These are phyloP conservation scores for Scaptomyza hsui DNA, from an alignment of 1,140 invertebrate genomes.

Conservation along the genomic window DNA sequence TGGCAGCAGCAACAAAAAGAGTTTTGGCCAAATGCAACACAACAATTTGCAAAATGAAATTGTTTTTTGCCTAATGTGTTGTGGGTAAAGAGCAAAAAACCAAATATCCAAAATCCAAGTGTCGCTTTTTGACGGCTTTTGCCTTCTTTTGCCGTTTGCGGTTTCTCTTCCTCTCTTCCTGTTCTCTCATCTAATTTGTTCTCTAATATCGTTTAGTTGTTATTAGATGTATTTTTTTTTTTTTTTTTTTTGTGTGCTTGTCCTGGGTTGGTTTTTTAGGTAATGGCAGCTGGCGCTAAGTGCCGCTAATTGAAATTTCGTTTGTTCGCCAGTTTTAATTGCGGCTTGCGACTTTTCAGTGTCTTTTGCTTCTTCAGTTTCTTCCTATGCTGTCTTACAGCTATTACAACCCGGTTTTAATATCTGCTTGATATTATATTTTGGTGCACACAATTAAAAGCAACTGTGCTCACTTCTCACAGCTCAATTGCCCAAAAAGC, in stretches of 20 bases:
- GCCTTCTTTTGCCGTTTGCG: slow-evolving; percentile 27
- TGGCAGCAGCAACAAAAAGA: slow-evolving; percentile 36
- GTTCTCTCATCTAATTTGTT: slow-evolving; percentile 59
- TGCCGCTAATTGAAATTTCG: slow-evolving; percentile 80
- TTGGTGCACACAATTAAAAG: slow-evolving; percentile 40
- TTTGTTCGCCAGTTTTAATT: slow-evolving; percentile 68
- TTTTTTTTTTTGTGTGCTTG: slow-evolving; percentile 31
- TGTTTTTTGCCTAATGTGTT: slow-evolving; percentile 39
- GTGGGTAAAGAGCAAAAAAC: slow-evolving; percentile 1
- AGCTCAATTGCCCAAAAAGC: slow-evolving; percentile 7
- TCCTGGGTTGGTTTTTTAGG: slow-evolving; percentile 27
- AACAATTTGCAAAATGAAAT: slow-evolving; percentile 56
- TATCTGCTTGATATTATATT: slow-evolving; percentile 42
- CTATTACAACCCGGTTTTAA: slow-evolving; percentile 25
- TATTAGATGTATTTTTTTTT: slow-evolving; percentile 67
- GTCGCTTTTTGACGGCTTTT: slow-evolving; percentile 26
- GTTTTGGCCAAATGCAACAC: slow-evolving; percentile 39
- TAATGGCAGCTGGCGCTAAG: slow-evolving; percentile 76
- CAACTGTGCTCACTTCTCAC: slow-evolving; percentile 45
- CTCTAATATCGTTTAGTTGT: slow-evolving; percentile 76
- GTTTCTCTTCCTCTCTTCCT: slow-evolving; percentile 26
- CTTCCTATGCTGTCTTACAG: background rate
- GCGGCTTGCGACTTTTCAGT: slow-evolving; percentile 34
- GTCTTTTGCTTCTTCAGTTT: background rate
- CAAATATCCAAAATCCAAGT: slow-evolving; percentile 28